Base-by-base conservation (phyloP, 64 coral and sea anemone genomes). In the Anthopleura sola region DNA sequence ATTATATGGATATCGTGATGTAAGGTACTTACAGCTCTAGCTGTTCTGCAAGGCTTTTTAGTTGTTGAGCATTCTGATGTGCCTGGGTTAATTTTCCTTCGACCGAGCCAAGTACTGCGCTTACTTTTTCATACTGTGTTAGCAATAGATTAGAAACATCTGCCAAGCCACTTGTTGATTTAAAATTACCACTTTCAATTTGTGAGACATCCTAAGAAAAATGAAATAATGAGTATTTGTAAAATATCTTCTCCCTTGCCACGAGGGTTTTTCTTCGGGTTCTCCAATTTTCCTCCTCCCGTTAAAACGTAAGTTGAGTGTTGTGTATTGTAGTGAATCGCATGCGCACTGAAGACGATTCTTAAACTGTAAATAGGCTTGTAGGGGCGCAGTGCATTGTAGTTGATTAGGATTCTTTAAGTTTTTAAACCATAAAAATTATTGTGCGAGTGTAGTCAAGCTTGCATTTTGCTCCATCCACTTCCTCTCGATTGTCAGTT, bases 151-250 rank as follows among this genome's bases (percentile, higher is more conserved):
- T 92, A 2, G 90, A 89, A 32, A 84, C 84, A 77, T 96, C 83
- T 38, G 83, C 87, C 39, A 96, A 78, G 49, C 90, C 90, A 75
- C 71, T 80, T 16, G 66, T 80, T 21, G 89, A 10, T 32, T 89
- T 85, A 10, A 95, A 89, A 55, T 92, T 85, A 36, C 93, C 90
- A 44, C 86, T 96, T 57, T 55, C 74, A 34, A 92, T 49, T 17
- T 69, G 39, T 10, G 58, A 90, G 19, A 89, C 57, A 75, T 88
- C 87, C 94, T 96, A 32, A 36, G 28, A 44, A 24, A 34, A 10
- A 83, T 19, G 32, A 39, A 31, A 82, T 18, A 14, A 48, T 33
- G 14, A 53, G 50, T 53, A 53, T 53, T 53, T 53, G 7, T 53
- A 53, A 17, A 17, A 53, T 53, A 53, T 15, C 50, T 17, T 15